These are phyloP conservation scores for Chrysolina haemoptera DNA, from an alignment of 2,888 invertebrate species.

Conservation along the genomic window DNA sequence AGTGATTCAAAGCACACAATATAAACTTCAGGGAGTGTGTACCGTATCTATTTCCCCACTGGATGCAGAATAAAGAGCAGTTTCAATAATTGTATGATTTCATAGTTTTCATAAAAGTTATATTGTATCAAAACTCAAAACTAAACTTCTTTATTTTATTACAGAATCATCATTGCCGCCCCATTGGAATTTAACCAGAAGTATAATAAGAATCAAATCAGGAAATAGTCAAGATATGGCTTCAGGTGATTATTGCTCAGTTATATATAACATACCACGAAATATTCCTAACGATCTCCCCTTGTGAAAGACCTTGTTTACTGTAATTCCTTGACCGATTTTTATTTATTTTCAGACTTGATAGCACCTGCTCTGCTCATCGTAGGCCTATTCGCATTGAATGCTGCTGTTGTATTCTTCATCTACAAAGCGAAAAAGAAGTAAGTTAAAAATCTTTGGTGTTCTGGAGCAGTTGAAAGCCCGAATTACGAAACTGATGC, in stretches of 20 bases:
- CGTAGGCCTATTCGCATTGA: constrained; percentile 80
- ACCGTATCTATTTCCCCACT: too few relatives aligned
- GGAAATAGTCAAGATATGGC: constrained; percentile 7
- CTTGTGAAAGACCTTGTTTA: too few relatives aligned
- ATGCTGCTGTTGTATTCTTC: constrained; percentile 81
- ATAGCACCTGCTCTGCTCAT: constrained; percentile 82
- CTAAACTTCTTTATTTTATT: background rate
- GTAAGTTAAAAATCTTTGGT: constrained; percentile 65
- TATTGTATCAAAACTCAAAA: too few relatives aligned
- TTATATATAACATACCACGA: too few relatives aligned
- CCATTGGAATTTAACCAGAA: constrained; percentile 1
- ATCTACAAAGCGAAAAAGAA: constrained; percentile 82
- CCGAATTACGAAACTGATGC: too few relatives aligned
- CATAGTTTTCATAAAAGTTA: too few relatives aligned
- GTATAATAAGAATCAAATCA: background rate
- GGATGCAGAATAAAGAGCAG: too few relatives aligned
- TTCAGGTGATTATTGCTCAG: constrained; percentile 19
- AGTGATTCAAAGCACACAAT: too few relatives aligned
- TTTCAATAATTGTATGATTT: too few relatives aligned
- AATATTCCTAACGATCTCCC: too few relatives aligned
- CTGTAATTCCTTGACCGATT: background rate
- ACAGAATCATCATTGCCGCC: constrained; percentile 5
- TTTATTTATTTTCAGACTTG: constrained; percentile 74
- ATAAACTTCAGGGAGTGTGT: too few relatives aligned
- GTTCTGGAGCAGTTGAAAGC: background rate